phyloP scores from a whole-genome alignment of 1,140 invertebrate species.

The Diabrotica undecimpunctata region DNA sequence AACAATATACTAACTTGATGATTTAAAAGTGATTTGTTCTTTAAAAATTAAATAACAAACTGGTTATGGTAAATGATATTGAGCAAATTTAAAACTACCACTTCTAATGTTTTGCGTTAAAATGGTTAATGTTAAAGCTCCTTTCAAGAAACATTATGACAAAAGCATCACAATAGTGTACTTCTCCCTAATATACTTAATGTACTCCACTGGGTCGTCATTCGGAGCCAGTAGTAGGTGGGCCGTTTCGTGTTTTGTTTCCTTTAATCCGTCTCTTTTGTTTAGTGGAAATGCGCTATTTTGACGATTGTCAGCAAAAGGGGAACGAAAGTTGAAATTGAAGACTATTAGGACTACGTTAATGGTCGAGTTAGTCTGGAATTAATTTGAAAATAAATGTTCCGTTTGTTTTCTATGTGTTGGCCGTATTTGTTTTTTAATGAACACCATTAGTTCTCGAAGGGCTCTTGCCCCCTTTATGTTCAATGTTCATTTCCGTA shows the following conservation, averaged over 20 bases:
- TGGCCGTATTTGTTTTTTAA: background rate
- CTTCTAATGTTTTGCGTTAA: too few species aligned
- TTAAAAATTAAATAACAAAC: too few species aligned
- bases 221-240: background rate
- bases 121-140: too few species aligned
- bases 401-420: background rate
- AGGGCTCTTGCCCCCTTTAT: background rate
- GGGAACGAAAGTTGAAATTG: background rate
- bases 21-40: too few species aligned
- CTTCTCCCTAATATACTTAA: too few species aligned
- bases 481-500: background rate
- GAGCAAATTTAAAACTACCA: too few species aligned
- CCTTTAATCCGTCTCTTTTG: conserved; percentile 2
- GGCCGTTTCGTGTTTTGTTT: background rate
- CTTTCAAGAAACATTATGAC: too few species aligned
- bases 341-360: background rate
- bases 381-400: background rate
- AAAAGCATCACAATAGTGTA: too few species aligned
- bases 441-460: background rate
- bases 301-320: background rate
- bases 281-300: background rate
- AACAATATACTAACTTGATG: too few species aligned
- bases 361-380: background rate
- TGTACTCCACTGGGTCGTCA: background rate
- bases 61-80: too few species aligned